Conservation (phyloP, 2,797 vertebrate species). For the Thripadectes ignobilis region DNA sequence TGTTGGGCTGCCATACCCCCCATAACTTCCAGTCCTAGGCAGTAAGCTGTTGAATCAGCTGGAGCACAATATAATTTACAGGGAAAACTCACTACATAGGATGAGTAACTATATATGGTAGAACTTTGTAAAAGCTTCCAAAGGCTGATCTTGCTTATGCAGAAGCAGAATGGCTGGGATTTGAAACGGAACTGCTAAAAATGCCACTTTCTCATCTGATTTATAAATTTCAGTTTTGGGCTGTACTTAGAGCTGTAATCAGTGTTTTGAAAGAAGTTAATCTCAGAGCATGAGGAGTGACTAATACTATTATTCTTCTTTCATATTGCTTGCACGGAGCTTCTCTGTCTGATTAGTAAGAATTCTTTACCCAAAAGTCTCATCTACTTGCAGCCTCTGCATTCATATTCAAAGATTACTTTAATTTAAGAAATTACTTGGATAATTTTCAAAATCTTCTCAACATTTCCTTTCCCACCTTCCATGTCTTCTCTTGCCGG, state of each 20-base stretch:
- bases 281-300: slow-evolving; percentile 28
- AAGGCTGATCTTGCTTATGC: background rate
- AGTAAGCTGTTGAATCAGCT: background rate
- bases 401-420: background rate
- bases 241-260: slow-evolving; percentile 33
- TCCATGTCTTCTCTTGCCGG: background rate
- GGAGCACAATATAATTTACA: background rate
- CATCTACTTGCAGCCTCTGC: background rate
- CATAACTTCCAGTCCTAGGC: background rate
- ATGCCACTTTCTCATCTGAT: background rate
- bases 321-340: background rate
- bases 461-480: background rate
- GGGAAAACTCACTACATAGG: background rate
- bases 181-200: background rate
- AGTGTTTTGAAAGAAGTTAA: slow-evolving; percentile 41
- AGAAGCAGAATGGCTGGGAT: background rate
- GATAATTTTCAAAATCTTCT: slow-evolving; percentile 8
- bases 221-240: slow-evolving; percentile 17
- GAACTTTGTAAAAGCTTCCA: background rate
- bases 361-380: background rate
- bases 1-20: background rate
- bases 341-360: slow-evolving; percentile 13
- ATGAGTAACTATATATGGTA: background rate
- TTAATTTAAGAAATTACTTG: background rate
- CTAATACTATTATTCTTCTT: slow-evolving; percentile 17